phyloP scores from a whole-genome alignment of 2,888 invertebrate species.

The Spatulosminthurus flaviceps region DNA sequence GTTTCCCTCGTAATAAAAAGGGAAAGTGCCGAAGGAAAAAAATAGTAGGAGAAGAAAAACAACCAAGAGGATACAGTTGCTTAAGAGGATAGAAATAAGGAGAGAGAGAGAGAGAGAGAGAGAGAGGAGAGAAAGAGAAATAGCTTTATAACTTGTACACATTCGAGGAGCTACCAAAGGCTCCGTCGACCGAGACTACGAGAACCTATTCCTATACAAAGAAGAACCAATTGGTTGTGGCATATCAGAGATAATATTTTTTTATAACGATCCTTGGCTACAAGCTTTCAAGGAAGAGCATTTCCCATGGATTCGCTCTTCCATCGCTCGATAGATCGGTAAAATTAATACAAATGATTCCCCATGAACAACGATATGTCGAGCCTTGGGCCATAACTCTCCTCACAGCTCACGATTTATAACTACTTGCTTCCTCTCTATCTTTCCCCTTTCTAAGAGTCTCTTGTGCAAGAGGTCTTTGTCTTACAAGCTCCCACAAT shows the following conservation, averaged over 20 bases:
- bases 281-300: constrained; percentile 31
- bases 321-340: constrained; percentile 61
- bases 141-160: constrained; percentile 41
- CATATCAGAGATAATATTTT: constrained; percentile 61
- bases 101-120: constrained; percentile 43
- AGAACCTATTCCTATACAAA: too few relatives aligned
- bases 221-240: constrained; percentile 56
- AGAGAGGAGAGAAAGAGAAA: constrained; percentile 32
- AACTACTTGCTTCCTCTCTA: constrained; percentile 49
- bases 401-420: constrained; percentile 58
- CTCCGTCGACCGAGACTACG: constrained; percentile 19
- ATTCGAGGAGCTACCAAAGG: neutral
- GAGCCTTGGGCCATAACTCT: constrained; percentile 60
- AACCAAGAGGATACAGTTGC: neutral
- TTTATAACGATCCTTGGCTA: constrained; percentile 57
- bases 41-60: constrained; percentile 18
- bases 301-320: constrained; percentile 55
- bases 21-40: constrained; percentile 57
- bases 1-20: constrained; percentile 62
- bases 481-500: too few relatives aligned
- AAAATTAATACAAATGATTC: constrained; percentile 64
- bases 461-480: neutral
- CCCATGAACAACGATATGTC: constrained; percentile 62
- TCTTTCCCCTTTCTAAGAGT: neutral
- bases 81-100: constrained; percentile 20